Percentiles rank a stretch among this genome's conserved stretches.
Evolutionary conservation across 1,140 invertebrate genomes (phyloP).

Genomic region (Musca vetustissima): DNA sequence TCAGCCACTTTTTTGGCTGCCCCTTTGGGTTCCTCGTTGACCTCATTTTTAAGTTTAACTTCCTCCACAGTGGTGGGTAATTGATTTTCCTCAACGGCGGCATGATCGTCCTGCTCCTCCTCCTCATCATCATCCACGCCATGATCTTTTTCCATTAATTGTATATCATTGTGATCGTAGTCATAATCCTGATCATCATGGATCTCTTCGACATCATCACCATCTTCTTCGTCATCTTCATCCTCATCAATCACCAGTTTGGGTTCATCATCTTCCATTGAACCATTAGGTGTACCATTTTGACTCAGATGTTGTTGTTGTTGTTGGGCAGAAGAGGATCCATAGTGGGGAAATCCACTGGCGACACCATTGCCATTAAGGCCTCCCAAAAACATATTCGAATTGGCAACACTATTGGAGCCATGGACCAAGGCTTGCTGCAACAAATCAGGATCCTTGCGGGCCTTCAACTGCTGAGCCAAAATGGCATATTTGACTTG

Average conservation of each 20-base stretch:
- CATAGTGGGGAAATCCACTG: background rate
- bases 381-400: constrained; percentile 33
- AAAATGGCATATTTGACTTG: constrained; percentile 78
- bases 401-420: constrained; percentile 40
- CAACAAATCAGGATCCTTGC: constrained; percentile 49
- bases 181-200: constrained; percentile 64
- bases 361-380: background rate
- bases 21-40: constrained; percentile 16
- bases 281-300: constrained; percentile 21
- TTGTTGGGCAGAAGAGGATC: too few species aligned
- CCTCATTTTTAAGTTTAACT: background rate
- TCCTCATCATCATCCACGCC: constrained; percentile 28
- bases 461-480: constrained; percentile 72
- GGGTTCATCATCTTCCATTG: constrained; percentile 56
- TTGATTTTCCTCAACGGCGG: background rate
- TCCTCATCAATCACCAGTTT: constrained; percentile 60
- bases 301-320: constrained; percentile 7
- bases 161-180: constrained; percentile 38
- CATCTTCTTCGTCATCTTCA: constrained; percentile 50
- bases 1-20: constrained; percentile 59
- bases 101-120: background rate
- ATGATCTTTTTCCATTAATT: constrained; percentile 32
- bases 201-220: constrained; percentile 64
- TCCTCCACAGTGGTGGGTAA: constrained; percentile 18
- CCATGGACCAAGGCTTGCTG: constrained; percentile 55